Evolutionary conservation across 2,797 vertebrate genomes (phyloP), one percentile per base, ranked within the genome.

Genomic region (Enteromius anoplus): DNA sequence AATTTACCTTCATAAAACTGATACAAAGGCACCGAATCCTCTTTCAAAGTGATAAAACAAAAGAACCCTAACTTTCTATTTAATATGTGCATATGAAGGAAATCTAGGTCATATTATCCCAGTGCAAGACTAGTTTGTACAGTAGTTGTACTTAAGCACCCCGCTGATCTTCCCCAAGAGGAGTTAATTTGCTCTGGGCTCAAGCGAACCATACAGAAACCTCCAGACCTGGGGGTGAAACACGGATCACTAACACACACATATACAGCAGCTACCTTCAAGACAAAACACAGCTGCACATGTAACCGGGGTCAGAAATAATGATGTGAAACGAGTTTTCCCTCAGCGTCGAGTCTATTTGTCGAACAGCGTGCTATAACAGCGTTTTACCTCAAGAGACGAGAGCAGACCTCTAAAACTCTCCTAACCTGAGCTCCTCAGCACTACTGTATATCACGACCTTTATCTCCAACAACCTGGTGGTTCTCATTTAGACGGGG

Each of bases 71-170:
- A 58, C 19, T 70, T 66, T 78, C 7, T 47, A 29, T 55, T 45
- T 49, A 70, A 32, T 42, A 8, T 81, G 40, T 42, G 55, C 42
- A 51, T 23, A 53, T 75, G 58, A n/a, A 45, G 23, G 14, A 81
- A 81, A 81, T 76, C 60, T 81, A 80, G 84, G 72, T 76, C 82
- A 83, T n/a, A n/a, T n/a, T 26, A 69, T 69, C 37, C 53, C 81
- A 47, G 37, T 34, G 53, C n/a, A 62, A 81, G 68, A 62, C 26
- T 81, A 55, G 65, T 69, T 34, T 62, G 23, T 70, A 70, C 51
- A 29, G 66, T 60, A 69, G 37, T 64, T 66, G 21, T 45, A 37
- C n/a, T 2, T 32, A 75, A 65, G 64, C 37, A 15, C 65, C 68
- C 23, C 29, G 10, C 29, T 37, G 64, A 23, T 55, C 19, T 34